Conservation (phyloP, 1,140 invertebrate species). For the Drosophila guanche region DNA sequence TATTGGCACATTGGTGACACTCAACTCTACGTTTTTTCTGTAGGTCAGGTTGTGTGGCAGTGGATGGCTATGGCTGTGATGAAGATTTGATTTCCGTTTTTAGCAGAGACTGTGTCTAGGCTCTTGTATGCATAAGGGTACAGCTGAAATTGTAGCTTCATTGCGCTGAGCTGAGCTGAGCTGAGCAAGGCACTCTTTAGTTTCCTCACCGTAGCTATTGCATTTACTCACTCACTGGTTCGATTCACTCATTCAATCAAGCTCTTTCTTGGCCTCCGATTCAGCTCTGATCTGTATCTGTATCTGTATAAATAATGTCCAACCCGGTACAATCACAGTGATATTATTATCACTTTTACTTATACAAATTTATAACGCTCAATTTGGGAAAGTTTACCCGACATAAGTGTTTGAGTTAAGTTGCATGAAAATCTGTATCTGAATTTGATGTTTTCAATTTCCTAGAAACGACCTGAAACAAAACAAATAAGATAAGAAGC, state of each 20-base stretch:
- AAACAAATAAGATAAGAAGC: too few species aligned
- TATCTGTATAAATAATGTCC: too few species aligned
- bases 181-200: constrained; percentile 2
- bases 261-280: too few species aligned
- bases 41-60: constrained; percentile 39
- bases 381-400: not conserved
- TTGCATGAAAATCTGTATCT: not conserved
- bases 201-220: not conserved
- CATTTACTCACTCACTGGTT: constrained; percentile 1
- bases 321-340: too few species aligned
- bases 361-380: not conserved
- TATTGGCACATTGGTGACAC: constrained; percentile 10
- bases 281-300: too few species aligned
- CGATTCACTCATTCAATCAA: constrained; percentile 7
- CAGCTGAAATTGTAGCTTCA: constrained; percentile 12
- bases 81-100: not conserved
- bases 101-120: constrained; percentile 16
- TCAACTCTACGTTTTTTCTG: constrained; percentile 8
- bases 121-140: constrained; percentile 9
- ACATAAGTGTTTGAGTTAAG: not conserved
- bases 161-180: not conserved
- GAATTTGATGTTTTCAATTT: not conserved
- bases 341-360: not conserved
- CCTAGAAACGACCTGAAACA: too few species aligned
- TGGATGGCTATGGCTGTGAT: constrained; percentile 37